Evolutionary conservation across 2,888 invertebrate species (phyloP).

Genomic region (Spatulosminthurus flaviceps): DNA sequence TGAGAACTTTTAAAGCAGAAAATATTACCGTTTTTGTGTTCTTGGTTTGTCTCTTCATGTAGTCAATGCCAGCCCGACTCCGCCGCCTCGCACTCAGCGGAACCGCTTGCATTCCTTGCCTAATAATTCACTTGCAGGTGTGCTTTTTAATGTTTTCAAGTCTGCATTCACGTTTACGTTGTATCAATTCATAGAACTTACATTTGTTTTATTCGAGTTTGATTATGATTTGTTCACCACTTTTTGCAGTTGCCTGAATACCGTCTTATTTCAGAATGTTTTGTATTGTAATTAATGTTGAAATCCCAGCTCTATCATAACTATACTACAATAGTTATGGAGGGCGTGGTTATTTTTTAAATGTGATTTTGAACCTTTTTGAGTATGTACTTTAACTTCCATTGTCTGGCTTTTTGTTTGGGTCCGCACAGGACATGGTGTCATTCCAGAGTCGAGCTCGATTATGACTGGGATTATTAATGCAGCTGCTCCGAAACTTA

Average conservation of each 20-base stretch:
- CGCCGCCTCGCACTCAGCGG: slow-evolving; percentile 65
- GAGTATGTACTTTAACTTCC: background rate
- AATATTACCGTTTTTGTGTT: background rate
- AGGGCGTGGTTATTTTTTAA: background rate
- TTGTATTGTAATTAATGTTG: no score
- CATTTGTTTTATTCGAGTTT: background rate
- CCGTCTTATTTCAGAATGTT: no score
- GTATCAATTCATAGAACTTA: background rate
- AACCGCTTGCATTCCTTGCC: slow-evolving; percentile 66
- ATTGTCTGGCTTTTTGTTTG: background rate
- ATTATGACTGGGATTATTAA: background rate
- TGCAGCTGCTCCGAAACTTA: background rate
- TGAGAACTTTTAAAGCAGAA: slow-evolving; percentile 1
- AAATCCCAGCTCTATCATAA: background rate
- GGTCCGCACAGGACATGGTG: slow-evolving; percentile 66
- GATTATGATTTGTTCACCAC: no score
- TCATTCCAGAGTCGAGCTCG: slow-evolving; percentile 72
- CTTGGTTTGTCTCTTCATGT: slow-evolving; percentile 7
- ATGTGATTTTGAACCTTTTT: background rate
- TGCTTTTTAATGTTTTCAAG: slow-evolving; percentile 35
- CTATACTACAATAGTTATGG: background rate
- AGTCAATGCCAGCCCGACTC: slow-evolving; percentile 64
- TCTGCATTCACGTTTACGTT: slow-evolving; percentile 14
- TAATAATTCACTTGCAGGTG: slow-evolving; percentile 64
- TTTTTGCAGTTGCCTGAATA: no score